phyloP scores from a whole-genome alignment of 2,113 vertebrate species.

The Rhinichthys klamathensis region DNA sequence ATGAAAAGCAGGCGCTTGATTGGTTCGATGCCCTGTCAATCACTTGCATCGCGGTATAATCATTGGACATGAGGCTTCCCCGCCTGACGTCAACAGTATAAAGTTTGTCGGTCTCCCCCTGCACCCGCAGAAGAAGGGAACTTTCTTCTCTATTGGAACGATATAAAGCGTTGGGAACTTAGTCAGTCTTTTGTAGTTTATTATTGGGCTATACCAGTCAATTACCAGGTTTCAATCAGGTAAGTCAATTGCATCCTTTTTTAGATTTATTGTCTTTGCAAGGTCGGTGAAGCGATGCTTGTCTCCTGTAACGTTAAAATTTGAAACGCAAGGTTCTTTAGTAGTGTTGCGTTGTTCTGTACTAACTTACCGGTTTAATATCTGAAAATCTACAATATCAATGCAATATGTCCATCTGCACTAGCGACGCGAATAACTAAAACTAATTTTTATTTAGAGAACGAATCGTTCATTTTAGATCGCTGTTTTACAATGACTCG shows the following conservation, averaged over 20 bases:
- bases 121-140: not conserved
- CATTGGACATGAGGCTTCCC: slow-evolving; percentile 11
- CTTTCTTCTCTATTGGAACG: not conserved
- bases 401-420: not conserved
- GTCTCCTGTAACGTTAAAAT: not conserved
- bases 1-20: not conserved
- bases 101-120: not conserved
- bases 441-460: too few relatives aligned
- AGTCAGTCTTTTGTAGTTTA: too few relatives aligned
- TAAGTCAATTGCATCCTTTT: slow-evolving; percentile 2
- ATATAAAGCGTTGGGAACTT: not conserved
- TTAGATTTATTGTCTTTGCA: not conserved
- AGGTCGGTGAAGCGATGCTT: not conserved
- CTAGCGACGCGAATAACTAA: not conserved
- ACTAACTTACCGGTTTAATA: too few relatives aligned
- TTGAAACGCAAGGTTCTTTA: not conserved
- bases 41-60: not conserved
- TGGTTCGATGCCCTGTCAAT: slow-evolving; percentile 31
- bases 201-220: not conserved
- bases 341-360: not conserved
- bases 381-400: too few relatives aligned
- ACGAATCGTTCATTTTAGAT: not conserved
- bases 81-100: slow-evolving; percentile 29
- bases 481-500: not conserved
- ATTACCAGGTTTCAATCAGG: not conserved